Conservation (phyloP, 2,113 vertebrate genomes). For the Protobothrops flavoviridis region DNA sequence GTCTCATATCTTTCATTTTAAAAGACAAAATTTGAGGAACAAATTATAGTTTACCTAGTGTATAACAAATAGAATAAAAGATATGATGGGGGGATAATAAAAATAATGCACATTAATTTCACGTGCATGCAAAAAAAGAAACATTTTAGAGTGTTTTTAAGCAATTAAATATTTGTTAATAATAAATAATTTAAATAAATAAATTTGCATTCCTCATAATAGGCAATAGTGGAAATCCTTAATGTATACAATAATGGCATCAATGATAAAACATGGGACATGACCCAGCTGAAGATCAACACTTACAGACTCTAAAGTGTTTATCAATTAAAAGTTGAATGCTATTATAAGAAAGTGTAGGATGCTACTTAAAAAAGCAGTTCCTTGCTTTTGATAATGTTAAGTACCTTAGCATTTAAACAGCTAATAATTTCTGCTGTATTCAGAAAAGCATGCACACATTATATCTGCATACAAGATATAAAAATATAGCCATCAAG, state of each 20-base stretch:
- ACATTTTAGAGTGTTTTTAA: background rate
- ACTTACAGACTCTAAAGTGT: background rate
- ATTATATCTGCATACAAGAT: background rate
- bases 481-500: background rate
- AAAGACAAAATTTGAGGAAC: constrained; percentile 28
- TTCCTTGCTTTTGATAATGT: background rate
- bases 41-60: background rate
- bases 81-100: background rate
- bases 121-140: background rate
- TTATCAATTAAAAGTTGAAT: background rate
- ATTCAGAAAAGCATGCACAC: background rate
- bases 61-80: constrained; percentile 18
- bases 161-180: background rate
- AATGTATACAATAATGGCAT: background rate
- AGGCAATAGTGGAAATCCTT: background rate
- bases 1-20: constrained; percentile 16
- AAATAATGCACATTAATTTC: background rate
- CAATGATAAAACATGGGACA: background rate
- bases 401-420: background rate
- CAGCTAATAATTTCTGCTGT: background rate
- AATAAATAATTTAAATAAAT: constrained; percentile 2
- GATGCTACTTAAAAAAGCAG: background rate
- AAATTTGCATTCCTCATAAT: background rate
- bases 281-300: background rate
- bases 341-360: background rate